Evolutionary conservation across 2,888 invertebrate species (phyloP), one percentile per base, ranked within the genome.

Genomic region (Heliconius ismenius): DNA sequence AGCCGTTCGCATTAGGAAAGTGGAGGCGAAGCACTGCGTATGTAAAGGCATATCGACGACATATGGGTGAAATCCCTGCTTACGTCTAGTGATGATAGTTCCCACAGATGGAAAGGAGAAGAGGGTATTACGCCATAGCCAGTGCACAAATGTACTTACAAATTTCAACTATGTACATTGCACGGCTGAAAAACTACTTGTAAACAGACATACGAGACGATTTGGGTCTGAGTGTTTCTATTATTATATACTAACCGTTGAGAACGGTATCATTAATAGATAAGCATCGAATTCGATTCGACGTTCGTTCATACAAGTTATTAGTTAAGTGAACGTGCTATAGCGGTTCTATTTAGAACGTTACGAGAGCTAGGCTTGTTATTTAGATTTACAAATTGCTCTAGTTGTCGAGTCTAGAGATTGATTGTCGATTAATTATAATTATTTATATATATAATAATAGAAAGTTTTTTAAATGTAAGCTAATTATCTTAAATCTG

Each of bases 251-350:
- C 75, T 67, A 75, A 79, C 79, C 81, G 83, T 80, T 74, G 73
- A 77, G 79, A 83, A 84, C 84, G 82, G 84, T 83, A 82, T 79
- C 72, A 70, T 43, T 75, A 81, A 79, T 81, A 81, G 83, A 83
- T 84, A 82, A 80, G 78, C 77, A 84, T 84, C 84, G 65, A 63
- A 60, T 36, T 65, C 32, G 72, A 32, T 62, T 60, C 24, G 62
- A 65, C 65, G 32, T n/a, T 43, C 58, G 18, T 74, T 13, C 69
- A 68, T 43, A 73, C 49, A 60, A 60, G 70, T 65, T 64, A 60
- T 75, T 69, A 54, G 75, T 58, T 65, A 76, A 78, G 32, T 24
- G 76, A 76, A 72, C 39, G 69, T 75, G 24, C 28, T 67, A 68
- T 76, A 79, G 69, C 75, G 73, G 68, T 63, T 63, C 43, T 69